Evolutionary conservation across 2,113 vertebrate genomes (phyloP), one percentile per base, ranked within the genome.

Genomic region (Bombycilla garrulus): DNA sequence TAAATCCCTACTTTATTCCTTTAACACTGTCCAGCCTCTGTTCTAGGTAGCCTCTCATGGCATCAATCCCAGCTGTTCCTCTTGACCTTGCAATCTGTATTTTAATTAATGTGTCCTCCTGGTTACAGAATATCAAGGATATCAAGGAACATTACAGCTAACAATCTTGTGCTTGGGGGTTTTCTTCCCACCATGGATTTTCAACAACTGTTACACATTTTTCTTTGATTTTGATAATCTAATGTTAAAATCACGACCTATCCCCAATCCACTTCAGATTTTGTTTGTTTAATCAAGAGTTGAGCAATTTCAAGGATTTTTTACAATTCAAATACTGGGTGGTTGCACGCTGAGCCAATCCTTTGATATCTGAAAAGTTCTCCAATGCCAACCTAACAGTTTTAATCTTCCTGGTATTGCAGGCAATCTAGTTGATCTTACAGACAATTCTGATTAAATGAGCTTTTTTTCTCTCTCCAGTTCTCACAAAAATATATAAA

Each of bases 291-390:
- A 64, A 84, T 48, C 72, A 81, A 56, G 44, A 72, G 31, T 19
- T 76, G 65, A 76, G 86, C 26, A 45, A 72, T 92, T 93, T 89
- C 86, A 76, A 93, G 91, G 73, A 45, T 87, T 31, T 92, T 88
- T 77, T 57, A 81, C 36, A 73, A 77, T 80, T 92, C 69, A 92
- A 51, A 73, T 29, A 54, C 22, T 5, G 42, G 31, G 48, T n/a
- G 42, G 38, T 56, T 79, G 60, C 86, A 73, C 0, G 0, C 77
- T 61, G 44, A 81, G 67, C 35, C 3, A 6, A 64, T 91, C 81
- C 65, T 87, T 38, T 89, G 65, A 79, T 72, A 78, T 38, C 45
- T 51, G 22, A 53, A 42, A 67, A 78, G 83, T 44, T 71, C 53
- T 86, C 69, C 92, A 84, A 22, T 28, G 28, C 24, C 42, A 81